Conservation (phyloP, 2,888 invertebrate genomes). For the Ganaspis brasiliensis region DNA sequence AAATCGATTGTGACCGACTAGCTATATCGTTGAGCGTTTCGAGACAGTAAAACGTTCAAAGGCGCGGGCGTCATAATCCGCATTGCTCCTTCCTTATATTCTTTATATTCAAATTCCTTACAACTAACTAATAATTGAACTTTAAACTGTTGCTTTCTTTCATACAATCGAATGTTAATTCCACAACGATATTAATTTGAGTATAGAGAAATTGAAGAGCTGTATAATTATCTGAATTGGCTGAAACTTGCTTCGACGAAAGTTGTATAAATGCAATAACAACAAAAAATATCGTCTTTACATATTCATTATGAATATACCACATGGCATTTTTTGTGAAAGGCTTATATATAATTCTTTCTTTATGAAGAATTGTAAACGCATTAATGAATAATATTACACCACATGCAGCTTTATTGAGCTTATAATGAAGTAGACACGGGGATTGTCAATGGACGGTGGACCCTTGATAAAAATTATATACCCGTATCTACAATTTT, state of each 20-base stretch:
- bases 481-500: slow-evolving; percentile 35
- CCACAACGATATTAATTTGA: slow-evolving; percentile 3
- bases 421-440: slow-evolving; percentile 21
- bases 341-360: too few relatives aligned
- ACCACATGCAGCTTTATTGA: slow-evolving; percentile 11
- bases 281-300: too few relatives aligned
- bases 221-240: too few relatives aligned
- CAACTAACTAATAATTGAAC: slow-evolving; percentile 26
- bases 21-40: slow-evolving; percentile 35
- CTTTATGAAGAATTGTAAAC: slow-evolving; percentile 3
- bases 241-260: too few relatives aligned
- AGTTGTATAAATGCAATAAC: too few relatives aligned
- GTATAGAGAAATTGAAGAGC: background rate
- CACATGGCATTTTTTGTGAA: too few relatives aligned
- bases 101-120: slow-evolving; percentile 24
- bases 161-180: background rate
- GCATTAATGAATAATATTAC: slow-evolving; percentile 2
- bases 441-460: slow-evolving; percentile 12
- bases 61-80: slow-evolving; percentile 21
- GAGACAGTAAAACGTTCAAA: slow-evolving; percentile 42
- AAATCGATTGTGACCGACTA: slow-evolving; percentile 71
- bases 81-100: slow-evolving; percentile 16
- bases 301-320: too few relatives aligned
- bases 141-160: background rate
- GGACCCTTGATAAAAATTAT: slow-evolving; percentile 32